Percentiles rank a stretch among this genome's conserved stretches.
These are phyloP conservation scores for Gavialis gangeticus DNA, from an alignment of 2,113 vertebrate genomes.

Conservation along the genomic window DNA sequence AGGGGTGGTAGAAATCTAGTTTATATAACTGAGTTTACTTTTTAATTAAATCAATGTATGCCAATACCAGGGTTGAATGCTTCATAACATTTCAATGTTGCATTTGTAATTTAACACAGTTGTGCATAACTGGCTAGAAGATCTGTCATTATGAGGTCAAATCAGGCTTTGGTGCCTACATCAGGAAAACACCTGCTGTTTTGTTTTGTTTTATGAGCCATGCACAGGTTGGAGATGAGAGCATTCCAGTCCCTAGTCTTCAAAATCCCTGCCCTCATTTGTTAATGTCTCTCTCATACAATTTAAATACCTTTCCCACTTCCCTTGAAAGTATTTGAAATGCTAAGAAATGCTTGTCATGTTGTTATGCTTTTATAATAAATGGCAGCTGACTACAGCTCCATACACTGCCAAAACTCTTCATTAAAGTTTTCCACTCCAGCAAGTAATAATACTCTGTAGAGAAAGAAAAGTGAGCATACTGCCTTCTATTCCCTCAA, in stretches of 20 bases:
- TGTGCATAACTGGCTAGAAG: neutral
- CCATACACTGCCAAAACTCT: slow-evolving; percentile 2
- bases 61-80: neutral
- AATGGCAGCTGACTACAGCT: slow-evolving; percentile 12
- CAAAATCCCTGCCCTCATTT: neutral
- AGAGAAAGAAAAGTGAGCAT: neutral
- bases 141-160: neutral
- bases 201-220: neutral
- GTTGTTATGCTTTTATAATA: neutral
- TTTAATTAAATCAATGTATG: neutral
- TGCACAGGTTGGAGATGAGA: neutral
- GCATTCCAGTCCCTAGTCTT: neutral
- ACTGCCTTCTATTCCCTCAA: neutral
- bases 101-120: neutral
- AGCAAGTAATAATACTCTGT: neutral
- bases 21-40: neutral
- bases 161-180: neutral
- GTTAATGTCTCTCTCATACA: neutral
- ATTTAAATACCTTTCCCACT: neutral
- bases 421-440: neutral
- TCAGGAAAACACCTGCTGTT: neutral
- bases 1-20: neutral
- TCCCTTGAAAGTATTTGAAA: neutral
- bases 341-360: neutral
- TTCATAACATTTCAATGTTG: neutral